Percentiles rank a stretch among this genome's conserved stretches.
phyloP scores from a whole-genome alignment of 2,797 vertebrate species.

The Phoeniculus purpureus region DNA sequence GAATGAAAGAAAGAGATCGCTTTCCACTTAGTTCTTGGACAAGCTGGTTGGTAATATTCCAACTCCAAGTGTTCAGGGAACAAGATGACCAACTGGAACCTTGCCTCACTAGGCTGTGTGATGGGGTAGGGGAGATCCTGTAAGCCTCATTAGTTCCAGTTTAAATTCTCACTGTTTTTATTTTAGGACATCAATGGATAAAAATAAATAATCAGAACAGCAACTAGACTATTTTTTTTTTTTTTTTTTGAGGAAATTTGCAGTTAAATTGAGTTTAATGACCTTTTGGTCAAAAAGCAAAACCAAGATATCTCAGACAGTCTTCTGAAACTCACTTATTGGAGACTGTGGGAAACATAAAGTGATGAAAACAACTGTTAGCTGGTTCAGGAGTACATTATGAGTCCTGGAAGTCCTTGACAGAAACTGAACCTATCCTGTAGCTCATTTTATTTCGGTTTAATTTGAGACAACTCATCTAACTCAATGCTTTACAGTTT shows the following conservation, averaged over 20 bases:
- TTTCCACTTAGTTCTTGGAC: background rate
- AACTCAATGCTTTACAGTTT: background rate
- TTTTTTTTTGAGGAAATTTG: background rate
- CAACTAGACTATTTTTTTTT: background rate
- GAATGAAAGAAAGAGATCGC: background rate
- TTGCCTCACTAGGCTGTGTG: background rate
- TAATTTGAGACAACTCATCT: background rate
- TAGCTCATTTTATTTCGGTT: background rate
- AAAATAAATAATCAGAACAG: background rate
- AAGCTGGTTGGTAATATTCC: background rate
- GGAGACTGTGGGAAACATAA: accelerated
- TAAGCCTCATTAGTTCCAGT: background rate
- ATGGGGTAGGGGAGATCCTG: accelerated
- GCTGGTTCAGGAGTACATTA: background rate
- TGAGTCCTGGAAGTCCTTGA: background rate
- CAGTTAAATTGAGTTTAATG: background rate
- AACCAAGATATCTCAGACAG: background rate
- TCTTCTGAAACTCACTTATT: background rate
- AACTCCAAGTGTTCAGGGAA: background rate
- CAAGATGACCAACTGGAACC: background rate
- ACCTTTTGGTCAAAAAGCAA: background rate
- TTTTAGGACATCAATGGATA: background rate
- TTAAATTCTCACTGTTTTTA: background rate
- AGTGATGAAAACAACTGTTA: background rate
- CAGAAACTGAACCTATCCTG: background rate